These are phyloP conservation scores for Tinea pellionella DNA, from an alignment of 2,888 invertebrate genomes.

Conservation along the genomic window DNA sequence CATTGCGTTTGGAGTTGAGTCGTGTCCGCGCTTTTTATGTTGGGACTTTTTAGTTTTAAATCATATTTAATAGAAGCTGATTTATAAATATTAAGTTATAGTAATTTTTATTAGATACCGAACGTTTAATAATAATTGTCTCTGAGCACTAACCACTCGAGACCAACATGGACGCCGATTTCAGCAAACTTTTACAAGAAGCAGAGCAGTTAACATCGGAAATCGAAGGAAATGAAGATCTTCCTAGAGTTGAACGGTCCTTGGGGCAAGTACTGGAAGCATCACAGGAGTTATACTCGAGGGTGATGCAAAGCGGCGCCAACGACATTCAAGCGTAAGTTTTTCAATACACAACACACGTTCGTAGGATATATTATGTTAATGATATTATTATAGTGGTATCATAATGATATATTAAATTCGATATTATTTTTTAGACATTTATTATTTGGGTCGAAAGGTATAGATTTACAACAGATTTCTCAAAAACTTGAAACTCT, in stretches of 20 bases:
- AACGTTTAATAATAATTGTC: no score
- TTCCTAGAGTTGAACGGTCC: constrained; percentile 88
- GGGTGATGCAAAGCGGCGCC: constrained; percentile 86
- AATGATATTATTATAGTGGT: no score
- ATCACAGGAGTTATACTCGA: constrained; percentile 87
- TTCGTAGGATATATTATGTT: no score
- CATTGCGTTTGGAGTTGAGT: no score
- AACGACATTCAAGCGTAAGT: constrained; percentile 94
- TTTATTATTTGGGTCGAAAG: constrained; percentile 89
- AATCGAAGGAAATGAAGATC: constrained; percentile 85
- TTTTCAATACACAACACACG: neutral
- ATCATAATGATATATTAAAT: neutral
- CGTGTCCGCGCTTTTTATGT: no score
- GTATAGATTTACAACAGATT: constrained; percentile 93
- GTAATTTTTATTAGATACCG: no score
- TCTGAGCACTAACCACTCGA: neutral
- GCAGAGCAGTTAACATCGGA: constrained; percentile 93
- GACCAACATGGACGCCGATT: constrained; percentile 71
- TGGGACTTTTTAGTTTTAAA: no score
- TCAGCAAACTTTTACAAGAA: constrained; percentile 88
- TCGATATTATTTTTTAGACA: constrained; percentile 69
- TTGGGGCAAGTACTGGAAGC: constrained; percentile 92
- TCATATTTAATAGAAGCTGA: no score
- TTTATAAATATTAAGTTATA: no score
- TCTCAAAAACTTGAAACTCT: constrained; percentile 91